A percentile compares a stretch with the other conserved stretches of the same genome.
phyloP scores from a whole-genome alignment of 2,888 invertebrate species.

The Drosophila pegasa region DNA sequence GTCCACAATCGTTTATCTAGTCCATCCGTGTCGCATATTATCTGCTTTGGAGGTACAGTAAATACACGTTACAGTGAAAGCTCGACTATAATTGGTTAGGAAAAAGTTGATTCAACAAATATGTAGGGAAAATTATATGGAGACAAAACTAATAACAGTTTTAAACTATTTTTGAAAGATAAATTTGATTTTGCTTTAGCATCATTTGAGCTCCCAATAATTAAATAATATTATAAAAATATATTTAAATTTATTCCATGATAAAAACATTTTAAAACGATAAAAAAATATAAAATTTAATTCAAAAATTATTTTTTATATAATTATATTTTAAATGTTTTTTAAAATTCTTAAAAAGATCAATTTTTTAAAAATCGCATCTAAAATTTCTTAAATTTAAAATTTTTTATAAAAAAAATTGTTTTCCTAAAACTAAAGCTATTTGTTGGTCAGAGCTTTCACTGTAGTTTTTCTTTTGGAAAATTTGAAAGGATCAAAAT shows the following conservation, averaged over 20 bases:
- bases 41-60: slow-evolving; percentile 90
- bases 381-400: neutral
- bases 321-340: too few species aligned
- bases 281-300: too few species aligned
- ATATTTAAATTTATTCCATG: too few species aligned
- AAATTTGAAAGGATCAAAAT: slow-evolving; percentile 5
- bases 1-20: slow-evolving; percentile 93
- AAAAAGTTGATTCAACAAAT: neutral
- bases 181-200: too few species aligned
- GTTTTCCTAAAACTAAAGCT: too few species aligned
- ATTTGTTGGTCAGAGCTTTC: slow-evolving; percentile 6
- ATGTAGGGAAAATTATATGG: neutral
- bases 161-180: neutral
- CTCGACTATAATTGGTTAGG: neutral
- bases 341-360: neutral
- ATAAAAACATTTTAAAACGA: too few species aligned
- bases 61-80: slow-evolving; percentile 6
- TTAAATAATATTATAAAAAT: too few species aligned
- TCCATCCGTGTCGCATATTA: slow-evolving; percentile 94
- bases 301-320: too few species aligned
- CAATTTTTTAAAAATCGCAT: too few species aligned
- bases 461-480: neutral
- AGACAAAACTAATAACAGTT: neutral
- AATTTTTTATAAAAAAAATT: neutral
- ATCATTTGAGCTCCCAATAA: too few species aligned